Evolutionary conservation across 2,888 invertebrate species (phyloP).

Genomic region (Mamestra brassicae): DNA sequence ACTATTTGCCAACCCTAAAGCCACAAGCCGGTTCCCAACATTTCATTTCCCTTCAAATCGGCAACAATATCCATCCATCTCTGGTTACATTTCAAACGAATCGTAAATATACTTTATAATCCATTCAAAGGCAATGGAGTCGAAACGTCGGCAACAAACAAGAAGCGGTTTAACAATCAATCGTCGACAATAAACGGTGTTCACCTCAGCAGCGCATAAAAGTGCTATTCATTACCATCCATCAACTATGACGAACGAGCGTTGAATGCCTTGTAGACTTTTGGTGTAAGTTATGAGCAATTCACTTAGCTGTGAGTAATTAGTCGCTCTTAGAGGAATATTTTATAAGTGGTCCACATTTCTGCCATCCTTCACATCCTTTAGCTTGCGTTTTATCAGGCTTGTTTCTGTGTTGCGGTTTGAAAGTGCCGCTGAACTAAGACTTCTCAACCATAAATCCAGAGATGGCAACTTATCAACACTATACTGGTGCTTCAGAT

Average conservation of each 20-base stretch:
- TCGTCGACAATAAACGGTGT: slow-evolving; percentile 67
- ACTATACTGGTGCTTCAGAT: not conserved
- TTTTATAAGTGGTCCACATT: slow-evolving; percentile 21
- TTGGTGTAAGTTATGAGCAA: slow-evolving; percentile 63
- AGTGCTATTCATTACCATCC: slow-evolving; percentile 83
- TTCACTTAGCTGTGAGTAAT: slow-evolving; percentile 32
- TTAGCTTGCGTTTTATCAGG: not conserved
- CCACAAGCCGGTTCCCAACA: slow-evolving; percentile 34
- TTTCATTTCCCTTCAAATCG: slow-evolving; percentile 55
- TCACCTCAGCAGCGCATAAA: slow-evolving; percentile 76
- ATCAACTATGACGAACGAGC: slow-evolving; percentile 80
- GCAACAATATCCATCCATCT: slow-evolving; percentile 57
- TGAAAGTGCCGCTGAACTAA: not conserved
- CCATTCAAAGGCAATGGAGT: slow-evolving; percentile 68
- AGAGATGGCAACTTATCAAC: not conserved
- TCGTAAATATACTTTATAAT: slow-evolving; percentile 67
- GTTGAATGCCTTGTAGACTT: slow-evolving; percentile 67
- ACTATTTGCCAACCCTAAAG: slow-evolving; percentile 23
- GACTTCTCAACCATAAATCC: not conserved
- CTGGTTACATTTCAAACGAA: slow-evolving; percentile 59
- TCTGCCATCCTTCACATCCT: slow-evolving; percentile 15
- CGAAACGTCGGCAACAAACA: slow-evolving; percentile 64
- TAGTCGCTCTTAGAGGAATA: slow-evolving; percentile 14
- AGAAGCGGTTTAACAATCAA: slow-evolving; percentile 69
- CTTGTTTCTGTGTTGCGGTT: not conserved